A percentile compares a stretch with the other conserved stretches of the same genome.
Evolutionary conservation across 2,113 vertebrate genomes (phyloP).

Genomic region (Leptodactylus fuscus): DNA sequence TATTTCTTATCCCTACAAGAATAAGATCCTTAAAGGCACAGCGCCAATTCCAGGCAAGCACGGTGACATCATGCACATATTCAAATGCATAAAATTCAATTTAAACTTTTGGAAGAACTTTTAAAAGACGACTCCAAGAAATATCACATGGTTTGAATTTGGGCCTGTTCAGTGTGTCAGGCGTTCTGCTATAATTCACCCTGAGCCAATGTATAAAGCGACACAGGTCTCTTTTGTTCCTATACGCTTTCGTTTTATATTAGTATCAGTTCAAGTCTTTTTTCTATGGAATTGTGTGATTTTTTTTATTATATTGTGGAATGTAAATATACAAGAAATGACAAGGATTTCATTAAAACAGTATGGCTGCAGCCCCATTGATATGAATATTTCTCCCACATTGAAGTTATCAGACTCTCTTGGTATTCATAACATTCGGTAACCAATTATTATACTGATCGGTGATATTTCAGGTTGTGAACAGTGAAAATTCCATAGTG

Average conservation of each 20-base stretch:
- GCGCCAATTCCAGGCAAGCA: constrained; percentile 6
- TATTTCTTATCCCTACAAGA: not conserved
- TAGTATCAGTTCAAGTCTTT: constrained; percentile 7
- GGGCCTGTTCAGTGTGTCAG: not conserved
- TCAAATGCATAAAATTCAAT: constrained; percentile 38
- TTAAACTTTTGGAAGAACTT: constrained; percentile 33
- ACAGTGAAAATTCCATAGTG: not conserved
- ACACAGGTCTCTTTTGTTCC: not conserved
- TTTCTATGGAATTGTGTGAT: not conserved
- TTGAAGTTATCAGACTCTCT: not conserved
- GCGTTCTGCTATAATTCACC: not conserved
- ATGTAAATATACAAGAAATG: constrained; percentile 18
- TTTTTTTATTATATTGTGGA: constrained; percentile 20
- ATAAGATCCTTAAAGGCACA: not conserved
- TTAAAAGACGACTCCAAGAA: not conserved
- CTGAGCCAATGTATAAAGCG: not conserved
- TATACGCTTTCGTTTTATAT: not conserved
- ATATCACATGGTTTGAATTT: constrained; percentile 44
- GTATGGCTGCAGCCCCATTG: not conserved
- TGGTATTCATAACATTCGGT: constrained; percentile 13
- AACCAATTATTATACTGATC: not conserved
- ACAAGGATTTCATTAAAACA: constrained; percentile 32
- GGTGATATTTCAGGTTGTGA: not conserved
- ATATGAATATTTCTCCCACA: constrained; percentile 21
- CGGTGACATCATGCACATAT: constrained; percentile 31